Percentiles rank a stretch among this genome's conserved stretches.
These are phyloP conservation scores for Bufotes viridis DNA, from an alignment of 2,797 vertebrate species.

Conservation along the genomic window DNA sequence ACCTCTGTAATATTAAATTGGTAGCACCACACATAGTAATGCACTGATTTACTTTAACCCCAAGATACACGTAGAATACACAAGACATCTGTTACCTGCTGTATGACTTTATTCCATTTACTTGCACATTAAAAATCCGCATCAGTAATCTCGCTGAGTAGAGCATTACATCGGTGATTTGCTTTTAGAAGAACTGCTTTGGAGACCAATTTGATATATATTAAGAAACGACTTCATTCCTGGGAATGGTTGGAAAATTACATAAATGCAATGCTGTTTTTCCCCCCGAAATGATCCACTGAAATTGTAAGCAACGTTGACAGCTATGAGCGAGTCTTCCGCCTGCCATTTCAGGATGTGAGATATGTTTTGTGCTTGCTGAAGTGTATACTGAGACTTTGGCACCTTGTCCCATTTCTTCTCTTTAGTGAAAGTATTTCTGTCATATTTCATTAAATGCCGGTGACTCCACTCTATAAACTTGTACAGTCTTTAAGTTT, in stretches of 20 bases:
- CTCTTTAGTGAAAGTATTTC: constrained; percentile 50
- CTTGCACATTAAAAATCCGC: constrained; percentile 1
- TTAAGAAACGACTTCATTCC: neutral
- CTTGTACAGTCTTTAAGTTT: constrained; percentile 33
- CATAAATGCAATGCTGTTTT: constrained; percentile 48
- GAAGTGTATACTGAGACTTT: constrained; percentile 54
- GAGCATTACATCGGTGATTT: constrained; percentile 18
- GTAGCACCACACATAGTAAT: neutral
- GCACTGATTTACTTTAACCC: too few relatives aligned
- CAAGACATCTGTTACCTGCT: neutral
- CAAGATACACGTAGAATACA: neutral
- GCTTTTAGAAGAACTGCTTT: constrained; percentile 15
- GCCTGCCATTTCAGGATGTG: constrained; percentile 57
- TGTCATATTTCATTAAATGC: constrained; percentile 60
- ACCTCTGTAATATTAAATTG: too few relatives aligned
- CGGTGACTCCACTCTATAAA: constrained; percentile 55
- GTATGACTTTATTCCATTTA: neutral
- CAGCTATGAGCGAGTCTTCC: constrained; percentile 58
- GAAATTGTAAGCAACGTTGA: constrained; percentile 42
- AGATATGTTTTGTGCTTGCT: constrained; percentile 63
- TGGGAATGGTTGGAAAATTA: constrained; percentile 36
- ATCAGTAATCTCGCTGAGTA: neutral
- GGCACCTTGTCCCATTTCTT: constrained; percentile 61
- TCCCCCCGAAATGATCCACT: constrained; percentile 40
- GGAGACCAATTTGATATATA: constrained; percentile 18